Conservation (phyloP, 2,888 invertebrate species). For the Lypha dubia region DNA sequence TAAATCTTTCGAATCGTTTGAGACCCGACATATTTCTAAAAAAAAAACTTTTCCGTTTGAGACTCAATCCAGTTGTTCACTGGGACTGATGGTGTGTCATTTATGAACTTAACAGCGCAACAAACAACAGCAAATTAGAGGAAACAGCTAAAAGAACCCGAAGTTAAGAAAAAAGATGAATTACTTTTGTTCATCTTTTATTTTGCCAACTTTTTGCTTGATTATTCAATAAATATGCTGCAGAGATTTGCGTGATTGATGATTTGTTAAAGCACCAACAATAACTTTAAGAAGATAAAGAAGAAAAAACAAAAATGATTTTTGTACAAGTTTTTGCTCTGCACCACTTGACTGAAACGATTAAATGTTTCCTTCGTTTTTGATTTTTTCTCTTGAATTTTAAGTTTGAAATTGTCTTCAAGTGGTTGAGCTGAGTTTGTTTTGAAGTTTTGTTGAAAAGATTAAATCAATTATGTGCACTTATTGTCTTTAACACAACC, state of each 20-base stretch:
- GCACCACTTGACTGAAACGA: constrained; percentile 26
- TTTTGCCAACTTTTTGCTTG: constrained; percentile 43
- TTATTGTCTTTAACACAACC: constrained; percentile 59
- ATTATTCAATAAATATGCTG: constrained; percentile 48
- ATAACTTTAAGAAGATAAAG: not conserved
- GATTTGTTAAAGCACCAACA: constrained; percentile 53
- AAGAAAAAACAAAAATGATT: too few species aligned
- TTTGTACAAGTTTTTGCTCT: constrained; percentile 31
- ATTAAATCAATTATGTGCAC: constrained; percentile 67
- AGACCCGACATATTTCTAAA: not conserved
- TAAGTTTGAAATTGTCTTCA: constrained; percentile 44
- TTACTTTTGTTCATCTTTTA: constrained; percentile 18
- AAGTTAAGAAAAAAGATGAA: constrained; percentile 28
- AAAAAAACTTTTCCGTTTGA: not conserved
- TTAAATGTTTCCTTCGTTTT: constrained; percentile 35
- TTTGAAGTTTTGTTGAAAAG: constrained; percentile 64
- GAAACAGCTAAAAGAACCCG: constrained; percentile 23
- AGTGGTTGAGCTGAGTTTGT: constrained; percentile 35
- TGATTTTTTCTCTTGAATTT: constrained; percentile 29
- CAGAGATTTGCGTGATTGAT: constrained; percentile 63
- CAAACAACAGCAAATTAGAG: constrained; percentile 33
- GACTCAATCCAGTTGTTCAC: not conserved
- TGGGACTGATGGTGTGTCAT: constrained; percentile 22
- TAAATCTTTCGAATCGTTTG: not conserved
- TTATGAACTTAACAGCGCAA: constrained; percentile 41